Evolutionary conservation across 2,113 vertebrate species (phyloP), one percentile per base, ranked within the genome.

Genomic region (Bucco capensis): DNA sequence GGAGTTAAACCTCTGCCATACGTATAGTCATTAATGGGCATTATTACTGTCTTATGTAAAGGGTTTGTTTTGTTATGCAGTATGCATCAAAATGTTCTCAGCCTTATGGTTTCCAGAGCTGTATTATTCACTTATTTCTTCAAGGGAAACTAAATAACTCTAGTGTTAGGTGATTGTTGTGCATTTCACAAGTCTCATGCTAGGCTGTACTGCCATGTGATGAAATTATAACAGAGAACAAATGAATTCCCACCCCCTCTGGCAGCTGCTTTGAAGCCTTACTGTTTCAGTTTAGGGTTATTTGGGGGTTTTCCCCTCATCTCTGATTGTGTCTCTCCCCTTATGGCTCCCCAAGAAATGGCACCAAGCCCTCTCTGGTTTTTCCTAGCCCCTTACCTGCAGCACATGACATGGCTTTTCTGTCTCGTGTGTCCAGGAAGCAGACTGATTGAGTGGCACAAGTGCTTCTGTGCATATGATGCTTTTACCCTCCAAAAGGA

Each of bases 21-120:
- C 97, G 96, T 98, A 97, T 98, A 98, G 97, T 98, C 98, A 97
- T 97, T 98, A 98, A 98, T 95, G 98, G 98, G 98, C 98, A 99
- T 99, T 99, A 98, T 98, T 98, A 97, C 97, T 98, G 97, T 98
- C 98, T 96, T 97, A 97, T 98, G 96, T 98, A 97, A 97, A 97
- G 97, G 97, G 97, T 97, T 96, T 78, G 67, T 94, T 94, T 97
- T 98, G 97, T 98, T 97, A 97, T 96, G 96, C 98, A 97, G 97
- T 98, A 97, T 97, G 96, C 97, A 98, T 96, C 97, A 97, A 94
- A 96, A 97, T 90, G 91, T 95, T 96, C 95, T 95, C 88, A 86
- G 96, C 97, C 92, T 97, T 97, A 96, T 97, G 96, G 98, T 98
- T 96, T 98, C 97, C 97, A 95, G 97, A 96, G 83, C 91, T 96